Evolutionary conservation across 2,888 invertebrate species (phyloP), one percentile per base, ranked within the genome.

Genomic region (Baronia brevicornis): DNA sequence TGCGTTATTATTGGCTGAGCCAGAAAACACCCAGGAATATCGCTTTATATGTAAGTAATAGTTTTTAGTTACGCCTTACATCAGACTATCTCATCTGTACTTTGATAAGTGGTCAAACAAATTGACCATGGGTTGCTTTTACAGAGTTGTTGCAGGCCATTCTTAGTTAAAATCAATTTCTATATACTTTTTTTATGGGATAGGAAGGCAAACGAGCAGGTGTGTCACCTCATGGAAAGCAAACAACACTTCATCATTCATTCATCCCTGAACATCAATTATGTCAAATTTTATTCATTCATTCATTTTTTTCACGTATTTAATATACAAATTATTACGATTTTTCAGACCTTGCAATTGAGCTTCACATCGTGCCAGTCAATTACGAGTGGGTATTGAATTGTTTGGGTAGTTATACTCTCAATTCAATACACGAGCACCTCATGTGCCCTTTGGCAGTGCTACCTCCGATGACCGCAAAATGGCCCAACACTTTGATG

Each of bases 301-400:
- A 5, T 17, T 6, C 6, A 17, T 17, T 17, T 17, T 17, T 17
- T 17, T 18, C 28, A 9, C 18, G 19, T 3, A 13, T 19, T 19
- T 8, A 22, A 21, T 9, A 15, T 3, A 15, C 8, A 5, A 19
- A 8, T n/a, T 28, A 28, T 26, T 37, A 33, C 7, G 34, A 44
- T 43, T 31, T 70, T 63, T 9, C 61, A 84, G 84, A 72, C 41
- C 58, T 84, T 15, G 72, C 79, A 2, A 58, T 78, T 61, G 56
- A 74, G 31, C 47, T 66, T 22, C 49, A 48, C 27, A 59, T 84
- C 8, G 80, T 84, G 20, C 84, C 84, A 2, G 71, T 85, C 19
- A 79, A 82, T 52, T 72, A 62, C 50, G 82, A 84, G 40, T 85
- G 85, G 85, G 75, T 61, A n/a, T 52, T 84, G n/a, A 79, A 82